phyloP scores from a whole-genome alignment of 2,797 vertebrate genomes.

The Xerus rutilus region DNA sequence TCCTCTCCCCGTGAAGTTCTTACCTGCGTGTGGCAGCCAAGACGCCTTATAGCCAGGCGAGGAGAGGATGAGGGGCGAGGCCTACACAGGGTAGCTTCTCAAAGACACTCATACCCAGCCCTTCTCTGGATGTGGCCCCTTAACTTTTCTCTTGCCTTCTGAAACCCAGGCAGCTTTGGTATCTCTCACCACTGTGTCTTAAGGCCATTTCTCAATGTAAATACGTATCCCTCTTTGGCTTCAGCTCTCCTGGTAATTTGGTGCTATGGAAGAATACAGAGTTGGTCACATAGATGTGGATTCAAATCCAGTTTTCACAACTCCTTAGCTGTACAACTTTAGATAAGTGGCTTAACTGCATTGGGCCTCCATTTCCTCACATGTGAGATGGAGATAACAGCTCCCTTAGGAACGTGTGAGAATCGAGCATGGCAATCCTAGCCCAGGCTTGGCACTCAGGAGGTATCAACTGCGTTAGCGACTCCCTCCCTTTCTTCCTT shows the following conservation, averaged over 20 bases:
- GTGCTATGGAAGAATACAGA: neutral
- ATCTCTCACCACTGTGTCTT: accelerated
- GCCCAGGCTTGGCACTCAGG: neutral
- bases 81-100: neutral
- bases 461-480: neutral
- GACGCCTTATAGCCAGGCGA: neutral
- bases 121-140: neutral
- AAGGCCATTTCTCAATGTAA: neutral
- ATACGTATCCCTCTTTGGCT: accelerated
- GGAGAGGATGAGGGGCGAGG: neutral
- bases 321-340: neutral
- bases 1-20: accelerated
- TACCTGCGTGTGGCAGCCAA: accelerated
- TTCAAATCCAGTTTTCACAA: neutral
- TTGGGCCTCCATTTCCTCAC: neutral
- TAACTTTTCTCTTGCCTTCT: too few relatives aligned
- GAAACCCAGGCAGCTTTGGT: accelerated
- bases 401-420: neutral
- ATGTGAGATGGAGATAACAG: neutral
- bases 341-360: neutral
- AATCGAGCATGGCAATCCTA: neutral
- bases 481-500: neutral
- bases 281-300: neutral
- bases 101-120: neutral
- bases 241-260: neutral